Evolutionary conservation across 2,888 invertebrate genomes (phyloP).

Genomic region (Lucinisca nassula): DNA sequence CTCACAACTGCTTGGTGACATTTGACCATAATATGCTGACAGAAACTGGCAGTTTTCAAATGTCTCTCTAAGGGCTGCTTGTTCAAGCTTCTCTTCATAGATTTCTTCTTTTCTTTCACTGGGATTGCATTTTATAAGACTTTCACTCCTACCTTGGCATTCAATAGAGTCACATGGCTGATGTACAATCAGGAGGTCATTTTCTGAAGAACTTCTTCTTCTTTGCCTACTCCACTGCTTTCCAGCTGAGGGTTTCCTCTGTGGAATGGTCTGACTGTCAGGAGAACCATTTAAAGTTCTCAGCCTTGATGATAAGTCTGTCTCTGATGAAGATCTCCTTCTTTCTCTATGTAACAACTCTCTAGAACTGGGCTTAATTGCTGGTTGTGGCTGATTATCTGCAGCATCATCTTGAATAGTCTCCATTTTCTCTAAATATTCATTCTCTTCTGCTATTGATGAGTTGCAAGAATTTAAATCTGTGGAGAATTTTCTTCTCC

Average conservation of each 20-base stretch:
- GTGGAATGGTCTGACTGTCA: not conserved
- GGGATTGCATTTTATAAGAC: not conserved
- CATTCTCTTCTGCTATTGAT: not conserved
- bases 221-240: not conserved
- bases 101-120: not conserved
- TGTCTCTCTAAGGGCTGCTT: slow-evolving; percentile 3
- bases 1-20: not conserved
- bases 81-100: slow-evolving; percentile 22
- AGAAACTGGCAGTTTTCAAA: not conserved
- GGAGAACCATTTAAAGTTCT: not conserved
- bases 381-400: not conserved
- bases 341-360: not conserved
- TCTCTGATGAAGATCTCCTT: not conserved
- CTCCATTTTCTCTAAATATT: not conserved
- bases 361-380: not conserved
- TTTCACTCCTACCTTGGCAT: slow-evolving; percentile 1
- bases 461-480: not conserved
- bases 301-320: not conserved
- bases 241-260: not conserved
- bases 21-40: not conserved
- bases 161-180: not conserved
- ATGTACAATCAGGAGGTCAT: slow-evolving; percentile 44
- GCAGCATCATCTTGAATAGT: not conserved
- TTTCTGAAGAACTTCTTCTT: slow-evolving; percentile 56
- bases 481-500: not conserved